These are phyloP conservation scores for Fragum sueziense DNA, from an alignment of 2,888 invertebrate species.

Conservation along the genomic window DNA sequence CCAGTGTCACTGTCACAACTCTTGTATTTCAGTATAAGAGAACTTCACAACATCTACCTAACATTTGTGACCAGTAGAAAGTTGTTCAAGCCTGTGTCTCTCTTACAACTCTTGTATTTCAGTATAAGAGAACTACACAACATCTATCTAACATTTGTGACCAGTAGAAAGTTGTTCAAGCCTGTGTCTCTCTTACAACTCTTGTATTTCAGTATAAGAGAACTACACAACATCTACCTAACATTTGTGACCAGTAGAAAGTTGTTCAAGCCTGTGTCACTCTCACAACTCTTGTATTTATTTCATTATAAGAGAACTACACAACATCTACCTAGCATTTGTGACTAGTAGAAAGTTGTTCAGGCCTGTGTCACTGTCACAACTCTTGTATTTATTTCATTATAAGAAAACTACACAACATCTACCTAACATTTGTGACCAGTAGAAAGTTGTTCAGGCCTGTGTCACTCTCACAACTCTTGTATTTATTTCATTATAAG, in stretches of 20 bases:
- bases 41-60: neutral
- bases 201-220: too few species aligned
- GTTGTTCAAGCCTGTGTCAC: neutral
- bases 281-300: neutral
- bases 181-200: neutral
- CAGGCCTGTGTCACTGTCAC: neutral
- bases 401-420: too few species aligned
- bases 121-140: neutral
- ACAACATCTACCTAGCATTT: neutral
- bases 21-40: neutral
- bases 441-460: neutral
- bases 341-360: neutral
- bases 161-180: neutral
- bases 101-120: neutral
- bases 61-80: too few species aligned
- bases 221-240: too few species aligned
- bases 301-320: neutral
- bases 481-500: neutral
- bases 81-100: neutral
- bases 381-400: neutral
- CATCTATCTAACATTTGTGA: neutral
- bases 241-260: too few species aligned
- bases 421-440: too few species aligned
- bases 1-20: too few species aligned
- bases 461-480: neutral